Base-by-base conservation (phyloP, 2,113 vertebrate species). In the Chloroceryle aenea region DNA sequence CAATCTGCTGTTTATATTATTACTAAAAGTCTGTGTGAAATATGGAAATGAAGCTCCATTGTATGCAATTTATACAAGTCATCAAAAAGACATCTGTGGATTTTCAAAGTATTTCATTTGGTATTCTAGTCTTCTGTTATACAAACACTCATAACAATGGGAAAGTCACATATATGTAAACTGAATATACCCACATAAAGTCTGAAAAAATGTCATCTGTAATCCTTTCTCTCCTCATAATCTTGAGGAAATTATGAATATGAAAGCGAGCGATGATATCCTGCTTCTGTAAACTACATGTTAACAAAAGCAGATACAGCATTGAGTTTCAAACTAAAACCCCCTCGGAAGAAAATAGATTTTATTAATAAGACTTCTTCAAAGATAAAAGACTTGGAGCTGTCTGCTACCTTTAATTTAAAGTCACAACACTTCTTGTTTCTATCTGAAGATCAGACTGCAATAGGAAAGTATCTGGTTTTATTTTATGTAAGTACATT, bases 161-260 rank as follows among this genome's bases (percentile, higher is more conserved):
- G 30, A 95, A 84, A 53, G 40, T 74, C 61, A 61, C 25, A 56
- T 42, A 26, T 7, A 53, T 13, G n/a, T 26, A 69, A 79, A 83
- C 10, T 38, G 34, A 90, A 78, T 38, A 78, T 75, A 62, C 3
- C 30, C 59, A 91, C 3, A n/a, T n/a, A 74, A 87, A 72, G 5
- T 34, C 48, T 68, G 36, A 32, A 53, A 74, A 36, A 83, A 64
- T 42, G 43, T 22, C 1, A 85, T 22, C 71, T 90, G 34, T 40
- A 89, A 78, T 22, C 61, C 27, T 71, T 63, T 67, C 50, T 71
- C 30, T 85, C 82, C 42, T 58, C 58, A 48, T 58, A 89, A 88
- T 40, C 67, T 76, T 85, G 16, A 94, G 69, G 58, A 91, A 95
- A 90, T 93, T 45, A 92, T 71, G n/a, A 95, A 45, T 42, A 62